Evolutionary conservation across 2,113 vertebrate genomes (phyloP), one percentile per base, ranked within the genome.

Genomic region (Hydrochoerus hydrochaeris): DNA sequence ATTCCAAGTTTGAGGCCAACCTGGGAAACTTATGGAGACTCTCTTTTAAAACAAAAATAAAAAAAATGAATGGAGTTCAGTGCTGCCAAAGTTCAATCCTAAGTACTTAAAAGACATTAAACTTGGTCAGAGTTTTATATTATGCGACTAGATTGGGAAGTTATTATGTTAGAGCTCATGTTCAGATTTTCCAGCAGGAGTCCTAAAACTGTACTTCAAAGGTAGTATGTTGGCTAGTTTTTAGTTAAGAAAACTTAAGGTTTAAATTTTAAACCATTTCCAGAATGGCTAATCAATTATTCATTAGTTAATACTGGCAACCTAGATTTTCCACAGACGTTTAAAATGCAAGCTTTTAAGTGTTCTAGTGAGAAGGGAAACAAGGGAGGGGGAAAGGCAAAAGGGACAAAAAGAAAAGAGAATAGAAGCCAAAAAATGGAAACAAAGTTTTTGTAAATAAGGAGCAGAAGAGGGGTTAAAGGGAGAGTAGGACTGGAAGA

Each of bases 221-320:
- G 75, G 60, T 44, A 35, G 73, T 0, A 0, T 5, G 10, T 20
- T 69, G 35, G 32, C 49, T 62, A 22, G 49, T 71, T 85, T 94
- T 81, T 32, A 57, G 49, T 28, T 77, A 69, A 82, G 83, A 77
- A 96, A 91, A 77, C 11, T 94, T 84, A 44, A 80, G 49, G 90
- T 85, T 60, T 73, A 84, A 95, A 46, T 86, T 85, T 65, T 73
- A 84, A 95, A 46, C 3, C 24, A 78, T 28, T 94, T 49, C 38
- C 41, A 3, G 52, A 73, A 57, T 44, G 3, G 44, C 19, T 54
- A 78, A 77, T 13, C 54, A 87, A 82, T 13, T 9, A 75, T 11
- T 10, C 41, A 87, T 41, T 71, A 67, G 62, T 90, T 73, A 94
- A 81, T 17, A 85, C 10, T 49, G 57, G 57, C 16, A 81, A 35